Base-by-base conservation (phyloP, 2,888 invertebrate species). In the Melanostoma scalare region DNA sequence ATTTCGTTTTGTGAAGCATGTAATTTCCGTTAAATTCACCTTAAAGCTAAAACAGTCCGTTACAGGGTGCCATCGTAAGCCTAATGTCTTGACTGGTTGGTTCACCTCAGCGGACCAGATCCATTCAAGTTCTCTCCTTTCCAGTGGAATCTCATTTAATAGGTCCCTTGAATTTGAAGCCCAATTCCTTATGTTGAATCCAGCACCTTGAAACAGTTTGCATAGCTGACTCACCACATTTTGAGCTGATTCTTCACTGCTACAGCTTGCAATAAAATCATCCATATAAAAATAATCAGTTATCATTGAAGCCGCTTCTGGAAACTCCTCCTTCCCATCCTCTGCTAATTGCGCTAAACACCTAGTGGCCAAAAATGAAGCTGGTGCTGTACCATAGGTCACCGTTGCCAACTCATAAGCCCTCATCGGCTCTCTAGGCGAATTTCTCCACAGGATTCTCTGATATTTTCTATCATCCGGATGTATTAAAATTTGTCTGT, bases 381-480 rank as follows among this genome's bases (percentile, higher is more conserved):
- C 20, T 20, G 20, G 20, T 20, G 20, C 20, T 31, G 69, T 81
- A 1, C 84, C 85, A 30, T 85, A 79, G 0, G 76, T 82, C 6
- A 75, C 79, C 0, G 86, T 86, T 63, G 81, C 85, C 6, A 86
- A 4, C 20, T 67, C 20, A 20, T 20, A 20, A 20, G 20, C 20
- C 20, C 20, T 20, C 20, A 20, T 20, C 20, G 20, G 20, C 1
- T 20, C 20, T 20, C 20, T 1, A 20, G 20, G 20, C 20, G 20
- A 20, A 20, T 20, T 20, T 20, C 0, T 20, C 20, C 20, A 20
- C 20, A 20, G 20, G 20, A 20, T 20, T 20, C 20, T 20, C 53
- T 86, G 85, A 55, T 55, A 86, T 38, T 40, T 44, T 3, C 73
- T 76, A 58, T 82, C 78, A 10, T 50, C 31, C 20, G 61, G 52